A percentile compares a stretch with the other conserved stretches of the same genome.
Evolutionary conservation across 2,797 vertebrate species (phyloP).

Genomic region (Prunella strophiata): DNA sequence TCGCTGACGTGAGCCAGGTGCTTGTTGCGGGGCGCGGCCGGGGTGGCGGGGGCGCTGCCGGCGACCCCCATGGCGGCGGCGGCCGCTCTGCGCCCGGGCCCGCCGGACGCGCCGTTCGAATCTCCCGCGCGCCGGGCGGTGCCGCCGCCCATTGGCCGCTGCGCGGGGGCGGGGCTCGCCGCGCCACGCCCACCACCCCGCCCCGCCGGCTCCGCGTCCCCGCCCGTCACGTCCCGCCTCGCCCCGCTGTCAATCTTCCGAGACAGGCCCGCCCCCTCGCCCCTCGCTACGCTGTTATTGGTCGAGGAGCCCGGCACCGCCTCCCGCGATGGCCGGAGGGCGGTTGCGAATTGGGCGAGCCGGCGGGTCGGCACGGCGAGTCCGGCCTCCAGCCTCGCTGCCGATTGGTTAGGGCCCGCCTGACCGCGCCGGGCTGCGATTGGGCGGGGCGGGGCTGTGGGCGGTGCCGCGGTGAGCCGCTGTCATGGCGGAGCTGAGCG

Average conservation of each 20-base stretch:
- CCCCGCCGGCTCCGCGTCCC: background rate
- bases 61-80: slow-evolving; percentile 67
- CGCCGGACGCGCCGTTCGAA: slow-evolving; percentile 60
- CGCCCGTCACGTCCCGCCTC: slow-evolving; percentile 4
- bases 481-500: slow-evolving; percentile 91
- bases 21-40: slow-evolving; percentile 42
- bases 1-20: slow-evolving; percentile 69
- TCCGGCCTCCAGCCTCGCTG: background rate
- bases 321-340: rapidly evolving
- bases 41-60: slow-evolving; percentile 62
- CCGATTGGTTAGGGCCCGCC: background rate
- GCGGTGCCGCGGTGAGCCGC: slow-evolving; percentile 59
- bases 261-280: no score
- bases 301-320: background rate
- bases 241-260: background rate
- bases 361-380: no score
- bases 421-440: background rate
- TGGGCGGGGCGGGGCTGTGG: slow-evolving; percentile 57
- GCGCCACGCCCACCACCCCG: background rate
- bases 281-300: rapidly evolving
- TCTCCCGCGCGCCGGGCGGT: slow-evolving; percentile 59
- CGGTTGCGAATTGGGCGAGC: background rate
- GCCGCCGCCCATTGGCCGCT: slow-evolving; percentile 3
- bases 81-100: rapidly evolving
- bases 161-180: rapidly evolving